These are phyloP conservation scores for Drosophila setosimentum DNA, from an alignment of 2,888 invertebrate species.

Conservation along the genomic window DNA sequence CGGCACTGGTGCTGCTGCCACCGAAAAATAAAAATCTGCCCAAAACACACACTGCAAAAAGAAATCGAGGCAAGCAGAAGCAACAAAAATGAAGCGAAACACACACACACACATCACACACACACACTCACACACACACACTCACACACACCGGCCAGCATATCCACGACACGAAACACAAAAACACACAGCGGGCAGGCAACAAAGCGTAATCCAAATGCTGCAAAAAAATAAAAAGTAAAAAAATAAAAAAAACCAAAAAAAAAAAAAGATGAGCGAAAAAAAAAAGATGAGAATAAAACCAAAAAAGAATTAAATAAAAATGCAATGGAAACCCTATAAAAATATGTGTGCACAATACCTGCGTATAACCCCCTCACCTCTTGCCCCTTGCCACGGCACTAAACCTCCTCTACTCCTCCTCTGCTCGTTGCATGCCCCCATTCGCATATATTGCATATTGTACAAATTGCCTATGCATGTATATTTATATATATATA, in stretches of 20 bases:
- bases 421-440: background rate
- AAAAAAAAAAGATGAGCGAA: conserved; percentile 24
- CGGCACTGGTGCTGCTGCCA: conserved; percentile 45
- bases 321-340: conserved; percentile 80
- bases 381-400: background rate
- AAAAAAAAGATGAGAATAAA: conserved; percentile 35
- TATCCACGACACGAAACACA: conserved; percentile 30
- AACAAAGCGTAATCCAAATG: conserved; percentile 82
- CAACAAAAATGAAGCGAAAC: conserved; percentile 29
- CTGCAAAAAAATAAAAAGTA: conserved; percentile 36
- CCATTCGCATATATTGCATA: conserved; percentile 11
- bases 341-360: conserved; percentile 66
- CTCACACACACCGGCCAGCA: conserved; percentile 27
- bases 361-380: conserved; percentile 39
- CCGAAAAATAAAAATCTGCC: conserved; percentile 82
- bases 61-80: conserved; percentile 54
- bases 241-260: conserved; percentile 31
- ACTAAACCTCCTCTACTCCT: background rate
- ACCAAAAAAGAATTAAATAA: conserved; percentile 51
- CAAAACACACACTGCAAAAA: conserved; percentile 67
- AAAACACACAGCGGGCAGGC: conserved; percentile 34
- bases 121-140: conserved; percentile 27
- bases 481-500: conserved; percentile 26
- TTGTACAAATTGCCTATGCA: conserved; percentile 17
- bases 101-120: conserved; percentile 29